These are phyloP conservation scores for Ctenopoma kingsleyae DNA, from an alignment of 2,797 vertebrate species.

Conservation along the genomic window DNA sequence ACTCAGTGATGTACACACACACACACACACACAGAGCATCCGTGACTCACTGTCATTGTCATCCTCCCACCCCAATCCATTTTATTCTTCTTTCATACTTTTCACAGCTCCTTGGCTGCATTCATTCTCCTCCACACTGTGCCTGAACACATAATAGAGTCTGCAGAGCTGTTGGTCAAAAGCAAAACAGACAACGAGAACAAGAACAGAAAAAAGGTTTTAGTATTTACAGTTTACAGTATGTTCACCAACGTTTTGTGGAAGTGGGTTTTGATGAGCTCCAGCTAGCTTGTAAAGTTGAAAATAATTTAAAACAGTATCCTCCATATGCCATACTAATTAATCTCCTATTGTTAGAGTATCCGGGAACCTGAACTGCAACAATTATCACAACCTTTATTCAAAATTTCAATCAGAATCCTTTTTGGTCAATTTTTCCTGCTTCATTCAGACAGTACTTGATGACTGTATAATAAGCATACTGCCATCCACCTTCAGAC, in stretches of 20 bases:
- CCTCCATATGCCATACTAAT: not conserved
- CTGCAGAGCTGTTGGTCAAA: slow-evolving; percentile 6
- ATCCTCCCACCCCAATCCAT: slow-evolving; percentile 25
- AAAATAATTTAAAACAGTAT: too few species aligned
- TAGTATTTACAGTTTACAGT: not conserved
- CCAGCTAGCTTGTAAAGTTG: not conserved
- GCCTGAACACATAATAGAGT: slow-evolving; percentile 1
- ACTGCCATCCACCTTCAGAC: not conserved
- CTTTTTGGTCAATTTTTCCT: not conserved
- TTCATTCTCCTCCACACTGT: not conserved
- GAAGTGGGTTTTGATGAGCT: slow-evolving; percentile 9
- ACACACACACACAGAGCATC: slow-evolving; percentile 1
- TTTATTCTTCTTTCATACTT: slow-evolving; percentile 21
- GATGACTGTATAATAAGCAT: not conserved
- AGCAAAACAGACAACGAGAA: slow-evolving; percentile 15
- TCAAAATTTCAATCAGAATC: not conserved
- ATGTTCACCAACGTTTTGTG: not conserved
- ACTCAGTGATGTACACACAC: slow-evolving; percentile 34
- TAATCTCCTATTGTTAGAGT: not conserved
- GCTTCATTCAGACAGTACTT: not conserved
- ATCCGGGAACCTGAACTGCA: not conserved
- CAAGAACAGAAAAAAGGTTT: not conserved
- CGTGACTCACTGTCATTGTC: slow-evolving; percentile 48
- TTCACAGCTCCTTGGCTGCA: slow-evolving; percentile 21
- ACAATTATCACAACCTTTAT: not conserved